A percentile compares a stretch with the other conserved stretches of the same genome.
Evolutionary conservation across 2,113 vertebrate species (phyloP).

Genomic region (Narcine bancroftii): DNA sequence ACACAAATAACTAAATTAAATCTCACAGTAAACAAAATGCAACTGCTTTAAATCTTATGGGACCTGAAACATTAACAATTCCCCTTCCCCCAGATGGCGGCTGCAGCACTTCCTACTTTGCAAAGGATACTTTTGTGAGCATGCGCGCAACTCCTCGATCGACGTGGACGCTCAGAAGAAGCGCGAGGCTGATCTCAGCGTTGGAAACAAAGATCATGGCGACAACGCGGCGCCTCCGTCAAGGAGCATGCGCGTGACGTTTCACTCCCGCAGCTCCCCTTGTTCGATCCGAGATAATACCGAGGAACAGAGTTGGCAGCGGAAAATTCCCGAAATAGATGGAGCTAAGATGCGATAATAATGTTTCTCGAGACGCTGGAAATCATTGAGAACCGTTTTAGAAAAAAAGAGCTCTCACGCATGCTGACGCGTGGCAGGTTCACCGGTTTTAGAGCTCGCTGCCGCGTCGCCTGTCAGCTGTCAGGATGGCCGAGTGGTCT

Average conservation of each 20-base stretch:
- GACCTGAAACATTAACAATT: too few relatives aligned
- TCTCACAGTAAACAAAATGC: too few relatives aligned
- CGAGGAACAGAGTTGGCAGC: background rate
- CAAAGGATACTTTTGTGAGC: too few relatives aligned
- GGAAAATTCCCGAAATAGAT: background rate
- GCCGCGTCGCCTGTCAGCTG: constrained; percentile 37
- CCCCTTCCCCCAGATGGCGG: too few relatives aligned
- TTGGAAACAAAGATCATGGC: background rate
- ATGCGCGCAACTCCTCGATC: background rate
- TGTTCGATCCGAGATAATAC: too few relatives aligned
- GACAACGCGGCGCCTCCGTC: background rate
- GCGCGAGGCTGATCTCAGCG: too few relatives aligned
- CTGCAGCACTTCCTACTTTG: too few relatives aligned
- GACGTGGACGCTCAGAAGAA: background rate
- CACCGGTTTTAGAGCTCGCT: background rate
- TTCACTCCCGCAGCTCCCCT: too few relatives aligned
- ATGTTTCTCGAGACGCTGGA: background rate
- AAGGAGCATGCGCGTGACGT: background rate
- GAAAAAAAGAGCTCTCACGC: background rate
- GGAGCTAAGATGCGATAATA: background rate
- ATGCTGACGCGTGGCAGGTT: too few relatives aligned
- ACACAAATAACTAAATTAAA: too few relatives aligned
- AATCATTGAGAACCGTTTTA: too few relatives aligned
- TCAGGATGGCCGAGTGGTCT: constrained; percentile 76
- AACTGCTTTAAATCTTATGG: too few relatives aligned